A percentile compares a stretch with the other conserved stretches of the same genome.
Conservation (phyloP, 2,888 invertebrate species). For the Tachina grossa region DNA sequence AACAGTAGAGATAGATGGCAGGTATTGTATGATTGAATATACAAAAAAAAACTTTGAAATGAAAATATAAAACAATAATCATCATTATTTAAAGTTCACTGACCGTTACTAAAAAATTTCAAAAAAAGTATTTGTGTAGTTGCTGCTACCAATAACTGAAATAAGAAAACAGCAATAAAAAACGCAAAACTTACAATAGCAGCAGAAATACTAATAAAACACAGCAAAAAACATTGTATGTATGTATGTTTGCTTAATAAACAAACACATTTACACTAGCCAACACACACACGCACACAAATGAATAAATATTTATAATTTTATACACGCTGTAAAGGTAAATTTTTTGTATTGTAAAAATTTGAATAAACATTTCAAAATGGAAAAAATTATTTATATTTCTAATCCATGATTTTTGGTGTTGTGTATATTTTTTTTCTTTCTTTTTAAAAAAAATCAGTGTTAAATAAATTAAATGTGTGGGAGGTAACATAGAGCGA, state of each 20-base stretch:
- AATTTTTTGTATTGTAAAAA: background rate
- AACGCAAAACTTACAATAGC: background rate
- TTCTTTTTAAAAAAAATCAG: constrained; percentile 1
- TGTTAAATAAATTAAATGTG: constrained; percentile 22
- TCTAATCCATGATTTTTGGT: background rate
- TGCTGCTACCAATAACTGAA: constrained; percentile 17
- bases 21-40: constrained; percentile 30
- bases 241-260: constrained; percentile 1
- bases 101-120: constrained; percentile 43
- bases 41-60: background rate
- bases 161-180: constrained; percentile 4
- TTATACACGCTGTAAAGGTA: background rate
- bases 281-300: background rate
- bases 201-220: constrained; percentile 40
- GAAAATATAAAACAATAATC: constrained; percentile 39
- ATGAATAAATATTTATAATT: constrained; percentile 4
- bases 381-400: constrained; percentile 10
- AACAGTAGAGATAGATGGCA: constrained; percentile 15
- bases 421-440: background rate
- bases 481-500: background rate
- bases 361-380: constrained; percentile 19
- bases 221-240: constrained; percentile 31
- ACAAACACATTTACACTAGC: constrained; percentile 10
- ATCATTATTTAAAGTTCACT: constrained; percentile 60
- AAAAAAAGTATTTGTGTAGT: constrained; percentile 31